Percentiles rank a stretch among this genome's conserved stretches.
Conservation (phyloP, 1,140 invertebrate genomes). For the Saccostrea glomerata region DNA sequence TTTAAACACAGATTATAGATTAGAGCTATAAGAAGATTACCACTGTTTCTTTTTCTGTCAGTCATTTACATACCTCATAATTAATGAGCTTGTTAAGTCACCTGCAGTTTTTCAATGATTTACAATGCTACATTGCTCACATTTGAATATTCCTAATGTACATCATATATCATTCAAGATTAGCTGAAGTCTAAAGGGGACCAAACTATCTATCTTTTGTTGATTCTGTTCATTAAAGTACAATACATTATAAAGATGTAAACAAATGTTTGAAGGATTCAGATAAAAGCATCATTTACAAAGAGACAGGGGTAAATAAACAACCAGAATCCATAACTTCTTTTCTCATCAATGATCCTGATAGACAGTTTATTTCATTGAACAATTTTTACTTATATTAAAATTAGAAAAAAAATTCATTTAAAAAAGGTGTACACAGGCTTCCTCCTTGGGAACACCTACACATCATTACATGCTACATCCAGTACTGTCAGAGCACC, state of each 20-base stretch:
- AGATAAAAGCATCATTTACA: background rate
- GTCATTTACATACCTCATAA: conserved; percentile 29
- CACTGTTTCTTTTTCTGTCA: background rate
- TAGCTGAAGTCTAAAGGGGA: background rate
- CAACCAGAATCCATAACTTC: background rate
- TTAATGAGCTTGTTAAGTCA: conserved; percentile 31
- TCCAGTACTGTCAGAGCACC: too few species aligned
- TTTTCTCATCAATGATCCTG: too few species aligned
- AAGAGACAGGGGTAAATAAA: background rate
- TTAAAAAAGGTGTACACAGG: too few species aligned
- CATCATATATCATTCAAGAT: conserved; percentile 9
- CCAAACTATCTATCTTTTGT: background rate
- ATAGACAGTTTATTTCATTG: too few species aligned
- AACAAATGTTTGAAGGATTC: background rate
- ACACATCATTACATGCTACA: background rate
- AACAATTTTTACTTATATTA: too few species aligned
- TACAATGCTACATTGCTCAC: conserved; percentile 3
- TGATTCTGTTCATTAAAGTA: conserved; percentile 15
- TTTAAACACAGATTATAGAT: conserved; percentile 31
- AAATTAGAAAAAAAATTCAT: too few species aligned
- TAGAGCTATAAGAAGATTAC: conserved; percentile 32
- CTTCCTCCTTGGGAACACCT: too few species aligned
- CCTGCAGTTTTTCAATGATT: conserved; percentile 16
- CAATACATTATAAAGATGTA: background rate
- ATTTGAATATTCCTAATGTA: background rate